phyloP scores from a whole-genome alignment of 2,113 vertebrate genomes.

The Sarotherodon lohbergeri region DNA sequence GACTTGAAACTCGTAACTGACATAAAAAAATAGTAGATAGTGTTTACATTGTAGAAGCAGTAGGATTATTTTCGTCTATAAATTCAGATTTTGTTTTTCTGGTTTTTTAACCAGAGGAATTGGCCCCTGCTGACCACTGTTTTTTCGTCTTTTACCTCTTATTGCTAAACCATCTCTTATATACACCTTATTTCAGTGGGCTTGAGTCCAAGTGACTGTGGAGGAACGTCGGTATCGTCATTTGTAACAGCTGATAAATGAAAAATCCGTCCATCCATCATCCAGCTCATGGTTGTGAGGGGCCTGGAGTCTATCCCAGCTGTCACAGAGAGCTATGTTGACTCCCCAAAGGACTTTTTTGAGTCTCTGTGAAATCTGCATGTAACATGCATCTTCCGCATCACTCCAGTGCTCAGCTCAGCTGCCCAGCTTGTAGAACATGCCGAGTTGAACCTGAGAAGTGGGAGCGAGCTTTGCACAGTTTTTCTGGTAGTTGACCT shows the following conservation, averaged over 20 bases:
- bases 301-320: neutral
- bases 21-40: neutral
- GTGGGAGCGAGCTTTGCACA: constrained; percentile 65
- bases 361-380: neutral
- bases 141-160: neutral
- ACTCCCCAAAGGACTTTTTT: neutral
- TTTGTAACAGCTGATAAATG: neutral
- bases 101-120: rapidly evolving
- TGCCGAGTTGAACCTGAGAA: constrained; percentile 77
- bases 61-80: rapidly evolving
- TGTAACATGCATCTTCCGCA: constrained; percentile 74
- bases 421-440: constrained; percentile 83
- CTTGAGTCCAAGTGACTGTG: neutral
- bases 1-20: neutral
- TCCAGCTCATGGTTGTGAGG: neutral
- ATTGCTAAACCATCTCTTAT: neutral
- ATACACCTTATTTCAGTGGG: neutral
- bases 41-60: neutral
- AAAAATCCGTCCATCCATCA: neutral
- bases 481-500: constrained; percentile 76
- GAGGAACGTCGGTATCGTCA: rapidly evolving
- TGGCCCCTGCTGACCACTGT: neutral
- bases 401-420: constrained; percentile 80
- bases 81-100: neutral
- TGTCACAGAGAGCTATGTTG: neutral